Evolutionary conservation across 30 jellyfish, hydroid and myxozoan species (phyloP).

Genomic region (Pseudorhiza aurosa): DNA sequence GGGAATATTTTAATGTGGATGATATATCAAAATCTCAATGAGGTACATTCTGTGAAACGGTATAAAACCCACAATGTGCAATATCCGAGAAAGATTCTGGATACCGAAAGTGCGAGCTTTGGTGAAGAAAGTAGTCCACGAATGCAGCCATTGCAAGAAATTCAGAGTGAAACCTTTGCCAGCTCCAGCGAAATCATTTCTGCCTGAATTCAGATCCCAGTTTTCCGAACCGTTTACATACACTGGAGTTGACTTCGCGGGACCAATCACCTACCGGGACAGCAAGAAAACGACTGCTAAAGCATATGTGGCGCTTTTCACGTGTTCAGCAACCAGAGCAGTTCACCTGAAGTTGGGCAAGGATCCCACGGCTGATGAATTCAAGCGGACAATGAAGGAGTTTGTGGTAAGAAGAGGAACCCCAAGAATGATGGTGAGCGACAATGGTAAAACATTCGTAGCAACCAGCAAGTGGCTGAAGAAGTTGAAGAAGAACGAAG

Average conservation of each 20-base stretch:
- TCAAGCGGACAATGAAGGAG: conserved; percentile 36
- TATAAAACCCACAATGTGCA: too few species aligned
- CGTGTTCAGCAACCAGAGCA: conserved; percentile 32
- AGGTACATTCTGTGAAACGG: too few species aligned
- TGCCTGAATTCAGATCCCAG: conserved; percentile 18
- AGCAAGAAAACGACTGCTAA: conserved; percentile 2
- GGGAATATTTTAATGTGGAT: too few species aligned
- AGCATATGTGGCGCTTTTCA: conserved; percentile 36
- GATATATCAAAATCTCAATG: too few species aligned
- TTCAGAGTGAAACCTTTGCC: conserved; percentile 16
- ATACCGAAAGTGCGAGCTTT: conserved; percentile 33
- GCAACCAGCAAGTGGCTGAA: conserved; percentile 46
- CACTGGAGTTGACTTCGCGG: conserved; percentile 50
- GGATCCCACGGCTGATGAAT: conserved; percentile 49
- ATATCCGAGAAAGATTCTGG: conserved; percentile 42
- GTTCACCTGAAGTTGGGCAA: conserved; percentile 40
- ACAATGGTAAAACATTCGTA: conserved; percentile 32
- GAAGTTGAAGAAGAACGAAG: conserved; percentile 33
- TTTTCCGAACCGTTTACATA: conserved; percentile 22
- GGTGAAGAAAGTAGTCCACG: conserved; percentile 28
- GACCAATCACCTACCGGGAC: conserved; percentile 20
- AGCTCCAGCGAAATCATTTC: conserved; percentile 24
- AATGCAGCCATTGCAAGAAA: conserved; percentile 24
- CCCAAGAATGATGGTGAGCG: conserved; percentile 47
- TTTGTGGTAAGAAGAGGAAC: conserved; percentile 48